phyloP scores from a whole-genome alignment of 2,888 invertebrate species.

The Drymonia ruficornis region DNA sequence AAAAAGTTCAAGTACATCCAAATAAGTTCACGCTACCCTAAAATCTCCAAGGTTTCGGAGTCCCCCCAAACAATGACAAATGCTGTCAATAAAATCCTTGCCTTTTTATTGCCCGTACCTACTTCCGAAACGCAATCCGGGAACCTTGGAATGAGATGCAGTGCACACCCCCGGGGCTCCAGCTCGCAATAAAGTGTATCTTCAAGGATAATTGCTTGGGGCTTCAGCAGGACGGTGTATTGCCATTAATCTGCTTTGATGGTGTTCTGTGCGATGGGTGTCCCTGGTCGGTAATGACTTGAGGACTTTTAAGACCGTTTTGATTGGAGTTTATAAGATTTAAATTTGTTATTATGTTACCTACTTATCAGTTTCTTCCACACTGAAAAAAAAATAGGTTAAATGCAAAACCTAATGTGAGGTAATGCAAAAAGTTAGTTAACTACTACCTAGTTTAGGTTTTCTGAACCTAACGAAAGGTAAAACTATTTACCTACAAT shows the following conservation, averaged over 20 bases:
- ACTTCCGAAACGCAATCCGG: slow-evolving; percentile 16
- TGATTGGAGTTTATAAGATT: too few relatives aligned
- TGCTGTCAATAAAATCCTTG: slow-evolving; percentile 20
- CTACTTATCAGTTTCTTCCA: too few relatives aligned
- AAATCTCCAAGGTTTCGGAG: slow-evolving; percentile 4
- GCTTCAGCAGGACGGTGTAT: slow-evolving; percentile 20
- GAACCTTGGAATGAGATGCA: slow-evolving; percentile 46
- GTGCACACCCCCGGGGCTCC: slow-evolving; percentile 30
- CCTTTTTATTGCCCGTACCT: neutral
- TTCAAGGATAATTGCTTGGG: slow-evolving; percentile 52
- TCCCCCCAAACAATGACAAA: slow-evolving; percentile 17
- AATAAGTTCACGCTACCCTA: neutral
- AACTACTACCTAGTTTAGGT: too few relatives aligned
- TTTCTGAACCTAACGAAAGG: too few relatives aligned
- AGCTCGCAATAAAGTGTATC: slow-evolving; percentile 43
- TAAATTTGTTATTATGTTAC: too few relatives aligned
- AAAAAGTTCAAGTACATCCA: too few relatives aligned
- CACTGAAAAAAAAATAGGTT: too few relatives aligned
- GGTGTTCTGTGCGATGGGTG: slow-evolving; percentile 22
- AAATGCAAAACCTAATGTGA: too few relatives aligned
- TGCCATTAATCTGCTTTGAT: slow-evolving; percentile 38
- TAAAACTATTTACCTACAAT: too few relatives aligned
- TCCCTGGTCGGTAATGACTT: slow-evolving; percentile 17
- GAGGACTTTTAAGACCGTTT: neutral
- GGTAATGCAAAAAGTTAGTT: too few relatives aligned